Evolutionary conservation across 2,797 vertebrate species (phyloP), one percentile per base, ranked within the genome.

Genomic region (Hemibagrus guttatus): DNA sequence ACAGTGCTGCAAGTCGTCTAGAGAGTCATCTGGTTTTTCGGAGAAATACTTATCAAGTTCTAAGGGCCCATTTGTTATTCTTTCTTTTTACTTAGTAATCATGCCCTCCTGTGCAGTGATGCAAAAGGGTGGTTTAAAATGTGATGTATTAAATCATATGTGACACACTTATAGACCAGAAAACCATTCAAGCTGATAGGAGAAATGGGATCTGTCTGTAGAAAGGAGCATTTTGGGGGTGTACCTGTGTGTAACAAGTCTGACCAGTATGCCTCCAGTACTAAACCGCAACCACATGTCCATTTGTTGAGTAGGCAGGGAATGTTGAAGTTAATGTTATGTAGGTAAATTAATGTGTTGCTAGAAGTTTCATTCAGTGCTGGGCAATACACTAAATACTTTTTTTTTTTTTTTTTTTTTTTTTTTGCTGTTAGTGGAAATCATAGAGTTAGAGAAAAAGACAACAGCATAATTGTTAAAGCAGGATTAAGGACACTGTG

Each of bases 401-500:
- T n/a, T n/a, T n/a, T n/a, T n/a, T n/a, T n/a, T n/a, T n/a, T n/a
- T n/a, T n/a, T n/a, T 71, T 39, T 26, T 28, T 42, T 83, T n/a
- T 42, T n/a, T 9, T 71, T 75, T 17, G 6, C 8, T 75, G 42
- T 54, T 76, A 81, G 87, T 63, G 68, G 21, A 52, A 68, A 23
- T 84, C 49, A 86, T 28, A 84, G 59, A 87, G 82, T 79, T 86
- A 39, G 9, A 23, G 28, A 78, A n/a, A 69, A 83, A 71, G 81
- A 88, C 82, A 87, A 31, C 17, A 35, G 5, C 1, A 9, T 86
- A 86, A 90, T 91, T 86, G 85, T 90, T 90, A 89, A 89, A 90
- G 85, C 88, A 86, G 88, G 90, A 89, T 94, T 91, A 93, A 92
- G 93, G 91, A 87, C 81, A 61, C 85, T 91, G 86, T 92, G 93